These are phyloP conservation scores for Neotoxoptera formosana DNA, from an alignment of 1,140 invertebrate species.

Conservation along the genomic window DNA sequence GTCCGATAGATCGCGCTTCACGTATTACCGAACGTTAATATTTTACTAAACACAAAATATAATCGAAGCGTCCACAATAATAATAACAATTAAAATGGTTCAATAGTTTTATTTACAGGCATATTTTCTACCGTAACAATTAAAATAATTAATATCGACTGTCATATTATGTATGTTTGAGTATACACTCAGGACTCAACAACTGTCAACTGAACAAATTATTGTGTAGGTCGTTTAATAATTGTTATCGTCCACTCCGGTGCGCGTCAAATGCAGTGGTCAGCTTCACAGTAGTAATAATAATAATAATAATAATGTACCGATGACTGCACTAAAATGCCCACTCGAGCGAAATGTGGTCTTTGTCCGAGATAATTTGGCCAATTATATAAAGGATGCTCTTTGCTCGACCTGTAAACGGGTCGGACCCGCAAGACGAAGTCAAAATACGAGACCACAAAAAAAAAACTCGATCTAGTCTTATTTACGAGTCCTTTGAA, in stretches of 20 bases:
- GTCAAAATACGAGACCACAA: background rate
- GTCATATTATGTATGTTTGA: too few species aligned
- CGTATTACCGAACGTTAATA: constrained; percentile 7
- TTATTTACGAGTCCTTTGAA: constrained; percentile 7
- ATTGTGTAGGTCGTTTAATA: background rate
- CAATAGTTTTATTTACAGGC: too few species aligned
- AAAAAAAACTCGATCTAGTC: background rate
- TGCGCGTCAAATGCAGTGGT: background rate
- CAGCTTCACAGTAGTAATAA: background rate
- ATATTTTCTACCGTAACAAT: background rate
- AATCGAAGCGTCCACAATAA: background rate
- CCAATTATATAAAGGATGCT: constrained; percentile 11
- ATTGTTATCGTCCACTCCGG: background rate
- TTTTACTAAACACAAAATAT: background rate
- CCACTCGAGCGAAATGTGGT: background rate
- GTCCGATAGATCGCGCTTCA: constrained; percentile 31
- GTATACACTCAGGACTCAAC: background rate
- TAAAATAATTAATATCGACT: background rate
- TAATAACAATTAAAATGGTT: too few species aligned
- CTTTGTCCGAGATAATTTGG: background rate
- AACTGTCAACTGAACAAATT: background rate
- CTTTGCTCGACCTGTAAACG: background rate
- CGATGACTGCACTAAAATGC: background rate
- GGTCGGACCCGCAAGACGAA: background rate
- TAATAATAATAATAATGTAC: background rate